Base-by-base conservation (phyloP, 2,888 invertebrate species). In the Pseudanteris insignis region DNA sequence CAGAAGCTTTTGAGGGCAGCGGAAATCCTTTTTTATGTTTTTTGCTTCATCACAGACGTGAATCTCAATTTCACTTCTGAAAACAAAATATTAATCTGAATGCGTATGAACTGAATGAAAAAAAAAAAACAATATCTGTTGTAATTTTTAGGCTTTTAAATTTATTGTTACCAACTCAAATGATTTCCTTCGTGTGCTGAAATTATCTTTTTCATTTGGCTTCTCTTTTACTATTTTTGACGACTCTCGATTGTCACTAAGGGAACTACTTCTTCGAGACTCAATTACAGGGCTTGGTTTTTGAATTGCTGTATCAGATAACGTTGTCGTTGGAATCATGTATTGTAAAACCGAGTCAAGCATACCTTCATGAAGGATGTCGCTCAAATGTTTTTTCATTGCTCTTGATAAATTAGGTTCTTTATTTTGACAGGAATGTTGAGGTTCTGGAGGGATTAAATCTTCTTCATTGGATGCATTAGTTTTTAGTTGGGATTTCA, bases 21-120 rank as follows among this genome's bases (percentile, higher is more conserved):
- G 84, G 77, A 96, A 97, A 77, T 95, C 94, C 73, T 91, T 90
- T 66, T 92, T 93, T 51, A 90, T 82, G 44, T 90, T 92, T 79
- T 95, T 94, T 1, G 92, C 89, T 81, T 96, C 96, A 75, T 96
- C 96, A 72, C 94, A 94, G 0, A 96, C 96, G 76, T 96, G 95
- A 66, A 96, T 96, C 75, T 94, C 90, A 9, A 96, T 91, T 73
- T 94, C 93, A 1, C 86, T 86, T 12, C 89, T 90, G 54, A 5
- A 46, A 59, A 38, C n/a, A n/a, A n/a, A n/a, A n/a, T n/a, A n/a
- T 13, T 32, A 13, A 24, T n/a, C n/a, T n/a, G n/a, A n/a, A n/a
- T n/a, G n/a, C n/a, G n/a, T n/a, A n/a, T n/a, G n/a, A n/a, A n/a
- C n/a, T n/a, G n/a, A n/a, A n/a, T n/a, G n/a, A n/a, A n/a, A n/a